These are phyloP conservation scores for Hippopotamyrus pictus DNA, from an alignment of 2,797 vertebrate genomes.

Conservation along the genomic window DNA sequence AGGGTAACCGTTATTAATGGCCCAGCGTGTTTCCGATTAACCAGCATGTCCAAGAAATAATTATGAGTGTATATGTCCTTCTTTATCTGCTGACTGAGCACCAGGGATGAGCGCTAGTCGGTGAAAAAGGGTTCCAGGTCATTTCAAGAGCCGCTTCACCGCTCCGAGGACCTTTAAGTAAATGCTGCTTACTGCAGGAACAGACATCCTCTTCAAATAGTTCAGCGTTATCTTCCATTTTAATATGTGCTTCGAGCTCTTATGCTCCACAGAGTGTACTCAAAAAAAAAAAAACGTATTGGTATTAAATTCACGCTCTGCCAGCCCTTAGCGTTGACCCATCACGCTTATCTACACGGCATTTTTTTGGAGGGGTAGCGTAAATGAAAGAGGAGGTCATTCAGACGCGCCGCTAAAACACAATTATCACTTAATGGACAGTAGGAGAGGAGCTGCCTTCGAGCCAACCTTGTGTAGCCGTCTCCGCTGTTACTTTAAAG, in stretches of 20 bases:
- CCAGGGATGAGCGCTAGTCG: neutral
- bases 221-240: neutral
- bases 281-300: neutral
- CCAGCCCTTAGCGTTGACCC: neutral
- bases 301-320: neutral
- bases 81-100: constrained; percentile 20
- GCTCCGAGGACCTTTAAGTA: constrained; percentile 11
- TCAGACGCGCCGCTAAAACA: neutral
- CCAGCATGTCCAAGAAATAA: neutral
- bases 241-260: neutral
- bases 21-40: neutral
- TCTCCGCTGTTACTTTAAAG: neutral
- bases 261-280: neutral
- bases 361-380: neutral
- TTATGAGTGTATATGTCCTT: constrained; percentile 3
- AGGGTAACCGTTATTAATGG: constrained; percentile 5
- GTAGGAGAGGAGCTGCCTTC: neutral
- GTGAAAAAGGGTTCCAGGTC: neutral
- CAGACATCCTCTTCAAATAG: neutral
- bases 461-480: neutral
- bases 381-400: neutral
- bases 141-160: neutral
- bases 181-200: constrained; percentile 5
- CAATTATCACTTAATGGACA: neutral
- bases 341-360: neutral